Evolutionary conservation across 1,140 invertebrate genomes (phyloP), one percentile per base, ranked within the genome.

Genomic region (Danaus melanippus): DNA sequence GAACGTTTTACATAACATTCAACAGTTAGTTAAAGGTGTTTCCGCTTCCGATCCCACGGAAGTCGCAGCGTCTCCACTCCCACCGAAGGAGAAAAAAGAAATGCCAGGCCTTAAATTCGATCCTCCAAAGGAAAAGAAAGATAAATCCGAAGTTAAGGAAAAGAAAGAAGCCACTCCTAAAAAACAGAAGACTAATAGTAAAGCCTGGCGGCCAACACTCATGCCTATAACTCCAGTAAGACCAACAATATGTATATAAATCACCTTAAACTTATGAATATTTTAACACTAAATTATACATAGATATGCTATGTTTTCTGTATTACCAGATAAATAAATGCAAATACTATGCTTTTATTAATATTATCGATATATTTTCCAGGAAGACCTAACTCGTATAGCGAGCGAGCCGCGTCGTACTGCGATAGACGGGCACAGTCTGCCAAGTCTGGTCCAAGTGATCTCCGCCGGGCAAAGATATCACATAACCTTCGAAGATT

Each of bases 401-500:
- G 79, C 84, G 10, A 75, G 83, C 10, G 89, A 89, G 12, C 84
- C 88, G 0, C 74, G 87, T 0, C 89, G 89, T 60, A 77, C 87
- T 42, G 89, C 89, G 0, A 89, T 89, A 4, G 89, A 90, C 64
- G 89, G 89, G 0, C 86, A 89, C 8, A 74, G 77, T 9, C 62
- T 90, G 40, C 89, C 89, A 3, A 88, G 86, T 32, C 65, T 90
- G 10, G 90, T 90, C 1, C 89, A 91, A 68, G 91, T 92, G 10
- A 89, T 91, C 63, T 91, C 90, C 6, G 88, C 89, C 7, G 91
- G 91, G 8, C 91, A 90, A 67, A 89, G 90, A 1, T 92, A 91
- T 66, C 90, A 92, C 74, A 92, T 92, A 51, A 91, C 91, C 9
- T 87, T 92, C 32, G 89, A 91, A 53, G 91, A 92, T 67, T 92